Evolutionary conservation across 2,888 invertebrate species (phyloP).

Genomic region (Caenorhabditis sulstoni): DNA sequence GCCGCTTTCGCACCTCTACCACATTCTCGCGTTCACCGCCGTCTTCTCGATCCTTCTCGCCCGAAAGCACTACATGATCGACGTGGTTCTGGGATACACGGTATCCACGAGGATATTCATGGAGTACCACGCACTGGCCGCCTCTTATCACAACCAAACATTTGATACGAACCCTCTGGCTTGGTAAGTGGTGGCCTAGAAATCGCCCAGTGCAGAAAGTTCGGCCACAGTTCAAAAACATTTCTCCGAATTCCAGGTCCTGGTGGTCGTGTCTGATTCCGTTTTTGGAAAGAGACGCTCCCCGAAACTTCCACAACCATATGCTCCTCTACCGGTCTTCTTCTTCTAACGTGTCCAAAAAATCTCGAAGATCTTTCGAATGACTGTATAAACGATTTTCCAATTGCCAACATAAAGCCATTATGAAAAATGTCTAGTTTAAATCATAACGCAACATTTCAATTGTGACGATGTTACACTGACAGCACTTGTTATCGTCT

Average conservation of each 20-base stretch:
- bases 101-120: slow-evolving; percentile 76
- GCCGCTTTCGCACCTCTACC: slow-evolving; percentile 69
- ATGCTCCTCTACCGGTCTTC: slow-evolving; percentile 56
- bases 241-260: slow-evolving; percentile 40
- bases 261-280: slow-evolving; percentile 71
- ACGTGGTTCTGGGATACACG: slow-evolving; percentile 76
- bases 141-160: slow-evolving; percentile 71
- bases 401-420: too few relatives aligned
- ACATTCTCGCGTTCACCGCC: slow-evolving; percentile 70
- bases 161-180: slow-evolving; percentile 72
- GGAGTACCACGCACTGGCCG: slow-evolving; percentile 75
- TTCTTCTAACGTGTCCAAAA: slow-evolving; percentile 55
- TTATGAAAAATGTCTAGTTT: too few relatives aligned
- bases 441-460: too few relatives aligned
- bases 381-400: slow-evolving; percentile 8
- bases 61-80: slow-evolving; percentile 78
- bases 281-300: slow-evolving; percentile 73
- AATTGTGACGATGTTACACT: too few relatives aligned
- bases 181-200: slow-evolving; percentile 44
- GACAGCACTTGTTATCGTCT: too few relatives aligned
- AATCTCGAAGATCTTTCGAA: slow-evolving; percentile 47
- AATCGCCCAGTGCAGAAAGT: neutral
- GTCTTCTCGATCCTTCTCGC: slow-evolving; percentile 75
- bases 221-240: neutral
- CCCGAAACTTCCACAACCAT: slow-evolving; percentile 73